These are phyloP conservation scores for Bovichtus variegatus DNA, from an alignment of 2,797 vertebrate genomes.

Conservation along the genomic window DNA sequence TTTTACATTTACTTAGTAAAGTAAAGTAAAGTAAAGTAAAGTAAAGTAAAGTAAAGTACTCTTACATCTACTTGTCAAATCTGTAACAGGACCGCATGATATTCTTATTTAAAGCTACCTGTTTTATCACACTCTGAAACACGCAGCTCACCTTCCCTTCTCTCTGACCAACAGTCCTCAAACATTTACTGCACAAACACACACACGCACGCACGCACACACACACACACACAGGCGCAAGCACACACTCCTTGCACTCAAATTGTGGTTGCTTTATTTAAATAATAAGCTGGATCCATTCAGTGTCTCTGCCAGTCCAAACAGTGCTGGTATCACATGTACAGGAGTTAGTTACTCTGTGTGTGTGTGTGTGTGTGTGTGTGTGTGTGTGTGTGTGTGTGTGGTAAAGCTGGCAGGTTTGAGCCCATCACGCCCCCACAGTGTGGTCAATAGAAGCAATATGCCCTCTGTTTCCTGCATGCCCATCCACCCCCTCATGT, in stretches of 20 bases:
- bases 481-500: conserved; percentile 63
- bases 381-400: conserved; percentile 8
- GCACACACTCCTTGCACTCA: conserved; percentile 26
- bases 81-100: not conserved
- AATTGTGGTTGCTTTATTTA: conserved; percentile 73
- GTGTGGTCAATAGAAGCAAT: conserved; percentile 75
- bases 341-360: conserved; percentile 30
- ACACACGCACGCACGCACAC: conserved; percentile 15
- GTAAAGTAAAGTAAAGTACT: not conserved
- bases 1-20: not conserved
- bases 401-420: conserved; percentile 47
- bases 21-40: too few species aligned
- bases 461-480: conserved; percentile 66
- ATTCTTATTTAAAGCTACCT: conserved; percentile 18
- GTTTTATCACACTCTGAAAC: conserved; percentile 32
- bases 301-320: conserved; percentile 71
- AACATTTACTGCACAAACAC: conserved; percentile 55
- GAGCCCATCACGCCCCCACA: conserved; percentile 58
- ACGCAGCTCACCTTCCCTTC: conserved; percentile 9
- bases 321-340: conserved; percentile 64
- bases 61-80: not conserved
- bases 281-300: conserved; percentile 72
- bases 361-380: conserved; percentile 20
- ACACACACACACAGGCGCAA: conserved; percentile 13
- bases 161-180: conserved; percentile 55